phyloP scores from a whole-genome alignment of 2,888 invertebrate genomes.

The Limnephilus rhombicus region DNA sequence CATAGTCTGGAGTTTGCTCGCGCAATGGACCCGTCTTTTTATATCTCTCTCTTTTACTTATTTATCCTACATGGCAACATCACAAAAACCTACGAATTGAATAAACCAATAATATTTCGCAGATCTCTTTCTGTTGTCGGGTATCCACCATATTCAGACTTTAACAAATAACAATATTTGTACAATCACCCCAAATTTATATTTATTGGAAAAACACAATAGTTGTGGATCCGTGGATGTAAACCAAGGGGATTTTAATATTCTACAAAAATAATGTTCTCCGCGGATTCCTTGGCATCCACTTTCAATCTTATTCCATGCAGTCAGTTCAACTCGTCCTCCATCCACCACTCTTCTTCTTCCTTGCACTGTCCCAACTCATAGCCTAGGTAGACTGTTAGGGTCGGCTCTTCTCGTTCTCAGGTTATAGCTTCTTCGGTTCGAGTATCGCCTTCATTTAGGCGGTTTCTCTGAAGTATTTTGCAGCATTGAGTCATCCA shows the following conservation, averaged over 20 bases:
- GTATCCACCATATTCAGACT: not conserved
- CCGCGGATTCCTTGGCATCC: not conserved
- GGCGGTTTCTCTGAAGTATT: no score
- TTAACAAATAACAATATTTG: not conserved
- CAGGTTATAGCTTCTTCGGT: no score
- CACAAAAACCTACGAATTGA: not conserved
- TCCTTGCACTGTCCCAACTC: no score
- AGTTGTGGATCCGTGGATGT: not conserved
- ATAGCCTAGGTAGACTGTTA: no score
- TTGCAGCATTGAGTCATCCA: no score
- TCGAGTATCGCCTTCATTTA: no score
- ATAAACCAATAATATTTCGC: not conserved
- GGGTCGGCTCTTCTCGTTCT: no score
- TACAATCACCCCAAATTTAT: not conserved
- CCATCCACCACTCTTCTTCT: not conserved
- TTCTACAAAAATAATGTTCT: no score
- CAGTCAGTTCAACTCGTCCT: not conserved
- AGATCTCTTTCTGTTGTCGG: not conserved
- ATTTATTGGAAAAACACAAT: not conserved
- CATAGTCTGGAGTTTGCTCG: no score
- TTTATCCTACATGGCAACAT: not conserved
- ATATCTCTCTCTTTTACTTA: not conserved
- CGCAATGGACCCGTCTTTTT: no score
- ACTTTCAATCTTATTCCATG: not conserved
- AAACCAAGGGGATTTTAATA: no score